Evolutionary conservation across 2,888 invertebrate genomes (phyloP).

Genomic region (Chrysolina haemoptera): DNA sequence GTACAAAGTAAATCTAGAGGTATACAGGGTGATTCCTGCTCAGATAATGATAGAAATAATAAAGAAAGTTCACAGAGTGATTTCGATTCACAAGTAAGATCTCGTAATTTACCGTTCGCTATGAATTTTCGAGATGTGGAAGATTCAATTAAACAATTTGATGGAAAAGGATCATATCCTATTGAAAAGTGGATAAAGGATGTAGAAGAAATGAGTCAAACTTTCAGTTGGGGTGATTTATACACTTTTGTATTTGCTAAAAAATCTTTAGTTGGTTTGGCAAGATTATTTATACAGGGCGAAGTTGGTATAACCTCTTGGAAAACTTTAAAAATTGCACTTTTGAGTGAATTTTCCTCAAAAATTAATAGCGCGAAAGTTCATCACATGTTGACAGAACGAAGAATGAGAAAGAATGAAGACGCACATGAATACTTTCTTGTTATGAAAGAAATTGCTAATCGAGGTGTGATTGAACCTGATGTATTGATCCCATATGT

Average conservation of each 20-base stretch:
- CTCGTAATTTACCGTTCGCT: too few relatives aligned
- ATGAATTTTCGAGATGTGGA: too few relatives aligned
- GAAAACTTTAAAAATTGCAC: slow-evolving; percentile 45
- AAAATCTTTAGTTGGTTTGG: slow-evolving; percentile 55
- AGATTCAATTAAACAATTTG: too few relatives aligned
- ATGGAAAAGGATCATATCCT: too few relatives aligned
- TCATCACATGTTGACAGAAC: slow-evolving; percentile 48
- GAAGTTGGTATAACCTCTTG: slow-evolving; percentile 53
- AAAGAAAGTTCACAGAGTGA: too few relatives aligned
- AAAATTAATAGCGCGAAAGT: slow-evolving; percentile 50
- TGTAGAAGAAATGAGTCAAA: too few relatives aligned
- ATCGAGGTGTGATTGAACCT: slow-evolving; percentile 60
- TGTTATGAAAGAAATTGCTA: slow-evolving; percentile 63
- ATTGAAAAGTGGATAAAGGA: too few relatives aligned
- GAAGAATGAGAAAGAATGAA: slow-evolving; percentile 61
- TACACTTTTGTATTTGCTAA: slow-evolving; percentile 43
- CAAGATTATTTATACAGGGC: slow-evolving; percentile 55
- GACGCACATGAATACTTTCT: slow-evolving; percentile 63
- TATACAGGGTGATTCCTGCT: too few relatives aligned
- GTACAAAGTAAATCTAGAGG: too few relatives aligned
- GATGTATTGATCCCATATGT: slow-evolving; percentile 64
- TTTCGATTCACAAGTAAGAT: too few relatives aligned
- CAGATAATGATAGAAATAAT: too few relatives aligned
- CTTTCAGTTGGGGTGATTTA: too few relatives aligned
- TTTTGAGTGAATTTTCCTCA: slow-evolving; percentile 51